Percentiles rank a stretch among this genome's conserved stretches.
These are phyloP conservation scores for Lycia hirtaria DNA, from an alignment of 2,888 invertebrate genomes.

Conservation along the genomic window DNA sequence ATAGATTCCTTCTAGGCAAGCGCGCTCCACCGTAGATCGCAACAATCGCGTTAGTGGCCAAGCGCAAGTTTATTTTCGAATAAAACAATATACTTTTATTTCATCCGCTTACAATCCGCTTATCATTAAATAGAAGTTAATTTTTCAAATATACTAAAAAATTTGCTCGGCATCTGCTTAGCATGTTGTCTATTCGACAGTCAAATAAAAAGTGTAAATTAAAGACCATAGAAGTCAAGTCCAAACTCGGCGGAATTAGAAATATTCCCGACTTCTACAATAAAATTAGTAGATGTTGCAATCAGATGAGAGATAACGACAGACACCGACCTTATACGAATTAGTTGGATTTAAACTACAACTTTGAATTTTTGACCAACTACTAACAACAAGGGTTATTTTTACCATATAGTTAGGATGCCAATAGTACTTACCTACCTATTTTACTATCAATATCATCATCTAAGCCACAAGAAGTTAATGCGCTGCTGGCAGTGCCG, in stretches of 20 bases:
- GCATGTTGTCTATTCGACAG: not conserved
- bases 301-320: constrained; percentile 25
- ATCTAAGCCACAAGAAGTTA: no score
- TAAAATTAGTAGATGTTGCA: constrained; percentile 10
- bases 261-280: constrained; percentile 19
- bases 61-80: no score
- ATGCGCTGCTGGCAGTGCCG: no score
- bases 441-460: no score
- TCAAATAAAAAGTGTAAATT: constrained; percentile 14
- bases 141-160: not conserved
- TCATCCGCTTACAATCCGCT: no score
- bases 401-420: no score
- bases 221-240: constrained; percentile 6
- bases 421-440: no score
- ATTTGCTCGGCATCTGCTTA: not conserved
- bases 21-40: no score
- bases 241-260: constrained; percentile 8
- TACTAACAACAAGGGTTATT: no score
- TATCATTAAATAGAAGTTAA: not conserved
- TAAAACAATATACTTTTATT: no score
- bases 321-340: constrained; percentile 15
- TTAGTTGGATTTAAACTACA: constrained; percentile 9
- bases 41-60: no score
- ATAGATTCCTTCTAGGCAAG: no score
- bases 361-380: not conserved